A percentile compares a stretch with the other conserved stretches of the same genome.
Evolutionary conservation across 2,797 vertebrate species (phyloP).

Genomic region (Peromyscus melanophrys): DNA sequence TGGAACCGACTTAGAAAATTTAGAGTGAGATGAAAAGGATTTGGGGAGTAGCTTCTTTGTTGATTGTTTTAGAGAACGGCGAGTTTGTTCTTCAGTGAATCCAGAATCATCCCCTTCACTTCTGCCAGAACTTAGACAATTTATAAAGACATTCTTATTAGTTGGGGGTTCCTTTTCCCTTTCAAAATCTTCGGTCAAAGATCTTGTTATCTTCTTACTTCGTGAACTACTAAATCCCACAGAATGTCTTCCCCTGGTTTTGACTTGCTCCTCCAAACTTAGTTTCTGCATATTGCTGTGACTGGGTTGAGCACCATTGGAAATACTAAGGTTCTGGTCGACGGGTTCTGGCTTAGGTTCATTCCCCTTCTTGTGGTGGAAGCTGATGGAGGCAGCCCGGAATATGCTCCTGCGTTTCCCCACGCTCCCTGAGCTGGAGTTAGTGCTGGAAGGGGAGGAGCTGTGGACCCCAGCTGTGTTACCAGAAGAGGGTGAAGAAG

Average conservation of each 20-base stretch:
- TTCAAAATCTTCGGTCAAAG: slow-evolving; percentile 96
- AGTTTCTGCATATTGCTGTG: slow-evolving; percentile 89
- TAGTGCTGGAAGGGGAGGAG: slow-evolving; percentile 98
- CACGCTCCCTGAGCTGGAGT: slow-evolving; percentile 98
- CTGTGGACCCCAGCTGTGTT: slow-evolving; percentile 95
- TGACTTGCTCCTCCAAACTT: slow-evolving; percentile 89
- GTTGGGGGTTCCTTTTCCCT: slow-evolving; percentile 91
- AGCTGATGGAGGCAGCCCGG: slow-evolving; percentile 96
- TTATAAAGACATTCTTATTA: slow-evolving; percentile 97
- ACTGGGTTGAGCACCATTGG: slow-evolving; percentile 89
- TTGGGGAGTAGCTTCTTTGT: slow-evolving; percentile 96
- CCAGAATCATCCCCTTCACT: slow-evolving; percentile 98
- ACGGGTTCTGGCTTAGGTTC: slow-evolving; percentile 91
- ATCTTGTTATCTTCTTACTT: slow-evolving; percentile 96
- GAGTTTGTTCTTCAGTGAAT: slow-evolving; percentile 94
- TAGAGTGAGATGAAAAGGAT: slow-evolving; percentile 97
- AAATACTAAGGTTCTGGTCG: slow-evolving; percentile 89
- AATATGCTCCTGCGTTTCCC: slow-evolving; percentile 97
- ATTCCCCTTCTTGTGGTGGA: slow-evolving; percentile 93
- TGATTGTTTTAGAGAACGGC: slow-evolving; percentile 91
- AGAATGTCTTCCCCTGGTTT: slow-evolving; percentile 93
- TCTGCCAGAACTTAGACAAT: slow-evolving; percentile 96
- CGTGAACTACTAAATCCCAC: slow-evolving; percentile 95
- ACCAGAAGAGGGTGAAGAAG: slow-evolving; percentile 97
- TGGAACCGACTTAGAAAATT: slow-evolving; percentile 91